A percentile compares a stretch with the other conserved stretches of the same genome.
phyloP scores from a whole-genome alignment of 2,888 invertebrate genomes.

The Leptopilina myrica region DNA sequence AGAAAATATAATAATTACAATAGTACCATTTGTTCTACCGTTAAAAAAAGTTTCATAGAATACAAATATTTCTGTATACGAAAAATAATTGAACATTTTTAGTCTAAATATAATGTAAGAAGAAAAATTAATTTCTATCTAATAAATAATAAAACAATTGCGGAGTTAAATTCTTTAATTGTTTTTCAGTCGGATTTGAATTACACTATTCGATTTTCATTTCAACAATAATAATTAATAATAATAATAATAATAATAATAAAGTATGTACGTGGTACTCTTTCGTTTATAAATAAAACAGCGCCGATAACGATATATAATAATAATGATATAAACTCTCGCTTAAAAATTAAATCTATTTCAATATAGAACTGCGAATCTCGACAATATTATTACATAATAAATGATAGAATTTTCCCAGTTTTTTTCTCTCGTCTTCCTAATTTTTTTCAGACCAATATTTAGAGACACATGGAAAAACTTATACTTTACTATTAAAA shows the following conservation, averaged over 20 bases:
- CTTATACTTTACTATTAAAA: slow-evolving; percentile 44
- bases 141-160: slow-evolving; percentile 46
- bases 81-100: neutral
- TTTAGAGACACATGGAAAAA: slow-evolving; percentile 44
- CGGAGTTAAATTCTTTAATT: slow-evolving; percentile 70
- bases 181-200: slow-evolving; percentile 69
- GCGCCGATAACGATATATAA: slow-evolving; percentile 59
- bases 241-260: slow-evolving; percentile 48
- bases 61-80: neutral
- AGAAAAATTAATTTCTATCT: slow-evolving; percentile 32
- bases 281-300: slow-evolving; percentile 67
- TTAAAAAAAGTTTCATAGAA: neutral
- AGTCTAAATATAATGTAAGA: slow-evolving; percentile 1
- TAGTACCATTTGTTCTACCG: too few relatives aligned
- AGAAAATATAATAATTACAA: too few relatives aligned
- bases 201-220: slow-evolving; percentile 68
- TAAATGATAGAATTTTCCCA: slow-evolving; percentile 34
- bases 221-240: slow-evolving; percentile 64
- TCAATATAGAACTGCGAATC: slow-evolving; percentile 40
- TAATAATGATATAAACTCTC: slow-evolving; percentile 50
- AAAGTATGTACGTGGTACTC: slow-evolving; percentile 63
- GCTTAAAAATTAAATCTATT: slow-evolving; percentile 46
- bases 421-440: neutral
- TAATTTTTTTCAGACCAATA: slow-evolving; percentile 5
- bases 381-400: slow-evolving; percentile 21